phyloP scores from a whole-genome alignment of 2,888 invertebrate genomes.

The Pogonocherus hispidulus region DNA sequence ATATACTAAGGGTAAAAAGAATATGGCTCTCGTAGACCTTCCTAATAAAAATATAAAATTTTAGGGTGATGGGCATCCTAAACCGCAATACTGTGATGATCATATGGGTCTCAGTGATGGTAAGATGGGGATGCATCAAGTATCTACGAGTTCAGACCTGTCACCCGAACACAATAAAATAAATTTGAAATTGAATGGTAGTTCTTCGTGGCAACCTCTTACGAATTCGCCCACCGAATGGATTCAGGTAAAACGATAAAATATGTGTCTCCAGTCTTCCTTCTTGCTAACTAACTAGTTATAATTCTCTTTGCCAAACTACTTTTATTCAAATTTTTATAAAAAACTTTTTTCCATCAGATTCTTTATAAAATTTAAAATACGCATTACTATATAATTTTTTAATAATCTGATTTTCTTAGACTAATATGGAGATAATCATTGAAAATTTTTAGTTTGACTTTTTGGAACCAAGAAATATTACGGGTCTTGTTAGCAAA shows the following conservation, averaged over 20 bases:
- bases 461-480: constrained; percentile 80
- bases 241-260: constrained; percentile 76
- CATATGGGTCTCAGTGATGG: constrained; percentile 80
- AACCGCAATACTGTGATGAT: constrained; percentile 73
- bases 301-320: no score
- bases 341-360: no score
- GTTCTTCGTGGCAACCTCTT: constrained; percentile 77
- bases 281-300: no score
- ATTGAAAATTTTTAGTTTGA: constrained; percentile 81
- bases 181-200: constrained; percentile 69
- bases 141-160: constrained; percentile 76
- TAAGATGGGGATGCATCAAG: constrained; percentile 74
- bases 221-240: constrained; percentile 79
- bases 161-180: constrained; percentile 65
- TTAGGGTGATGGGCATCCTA: background rate
- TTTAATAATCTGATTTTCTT: no score
- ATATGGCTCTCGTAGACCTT: background rate
- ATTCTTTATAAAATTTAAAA: no score
- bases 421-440: no score
- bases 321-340: no score
- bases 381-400: no score
- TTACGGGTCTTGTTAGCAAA: constrained; percentile 84
- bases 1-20: constrained; percentile 44
- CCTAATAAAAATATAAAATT: background rate
- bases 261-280: no score